Base-by-base conservation (phyloP, 2,888 invertebrate genomes). In the Rotaria sp. region DNA sequence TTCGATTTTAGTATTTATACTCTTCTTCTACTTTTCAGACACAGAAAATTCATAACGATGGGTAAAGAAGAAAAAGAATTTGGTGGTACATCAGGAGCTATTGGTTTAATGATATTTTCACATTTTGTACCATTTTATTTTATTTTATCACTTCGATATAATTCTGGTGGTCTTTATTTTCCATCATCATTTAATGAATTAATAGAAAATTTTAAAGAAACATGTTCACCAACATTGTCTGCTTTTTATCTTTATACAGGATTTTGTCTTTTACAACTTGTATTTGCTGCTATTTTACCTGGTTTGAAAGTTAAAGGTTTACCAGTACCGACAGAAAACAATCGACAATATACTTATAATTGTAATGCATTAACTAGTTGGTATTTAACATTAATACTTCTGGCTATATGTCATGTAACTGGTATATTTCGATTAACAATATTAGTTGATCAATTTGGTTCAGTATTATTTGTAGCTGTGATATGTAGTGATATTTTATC, bases 61-160 rank as follows among this genome's bases (percentile, higher is more conserved):
- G 41, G 45, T 45, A 45, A 80, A n/a, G 45, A 26, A n/a, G 80
- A 45, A 41, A 80, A 41, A n/a, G 80, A 80, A 45, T 80, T 80
- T 45, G 80, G 80, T 45, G 80, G 80, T 41, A 80, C 80, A 45
- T 11, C 45, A 26, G 80, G 80, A 24, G 45, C 41, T n/a, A 80
- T 80, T 45, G 80, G 80, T 45, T 45, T 80, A 45, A 80, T 80
- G 18, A 45, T 80, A 41, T 80, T 80, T 18, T 80, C 80, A n/a
- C 80, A 80, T 80, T 41, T 80, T 45, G 41, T 80, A n/a, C 80
- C 80, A n/a, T 80, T 80, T 45, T 80, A 80, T 45, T 80, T 80
- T 45, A 24, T n/a, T 80, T 21, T 80, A 26, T 80, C 80, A 45
- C 45, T 80, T 45, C 41, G n/a, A 45, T 80, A 80, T n/a, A 45